Base-by-base conservation (phyloP, 2,888 invertebrate species). In the Andrena chrysosceles region DNA sequence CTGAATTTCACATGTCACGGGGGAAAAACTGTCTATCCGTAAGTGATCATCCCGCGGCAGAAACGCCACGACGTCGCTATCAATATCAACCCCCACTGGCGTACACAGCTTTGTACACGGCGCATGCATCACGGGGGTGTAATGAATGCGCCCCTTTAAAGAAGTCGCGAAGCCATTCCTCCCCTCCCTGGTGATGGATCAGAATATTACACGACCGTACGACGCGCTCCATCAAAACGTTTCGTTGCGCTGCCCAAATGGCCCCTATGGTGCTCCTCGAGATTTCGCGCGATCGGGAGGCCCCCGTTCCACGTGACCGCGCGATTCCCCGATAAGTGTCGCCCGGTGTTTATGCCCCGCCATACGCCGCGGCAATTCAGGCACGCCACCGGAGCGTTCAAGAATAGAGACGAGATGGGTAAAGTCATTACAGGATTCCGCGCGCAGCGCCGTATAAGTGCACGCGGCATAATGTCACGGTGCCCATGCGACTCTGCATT, bases 381-480 rank as follows among this genome's bases (percentile, higher is more conserved):
- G 16, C 13, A 16, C 42, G 42, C 42, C 42, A 5, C 63, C 63
- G 79, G 49, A 59, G 60, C 54, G 77, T 84, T 69, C 83, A 84
- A 88, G 87, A 87, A 89, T 87, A 81, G 79, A 76, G 66, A 83
- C 86, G 80, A 86, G 86, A 89, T 85, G 89, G 87, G 88, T 84
- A 79, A 89, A 86, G 88, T 87, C 90, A 88, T 90, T 91, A 89
- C 86, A 81, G 85, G 83, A 90, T 90, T 88, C 88, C 83, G 72
- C 74, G 84, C 74, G 81, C 73, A 71, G 29, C 74, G 81, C 78
- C 76, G 74, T 77, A 71, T 78, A 79, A 84, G 84, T 71, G 86
- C 87, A 26, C 70, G 70, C 76, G 63, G 67, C 78, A 71, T 84
- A 86, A 88, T 85, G 87, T 88, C 84, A 73, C 85, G 73, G 83